Base-by-base conservation (phyloP, 2,113 vertebrate genomes). In the Bothrops jararaca region DNA sequence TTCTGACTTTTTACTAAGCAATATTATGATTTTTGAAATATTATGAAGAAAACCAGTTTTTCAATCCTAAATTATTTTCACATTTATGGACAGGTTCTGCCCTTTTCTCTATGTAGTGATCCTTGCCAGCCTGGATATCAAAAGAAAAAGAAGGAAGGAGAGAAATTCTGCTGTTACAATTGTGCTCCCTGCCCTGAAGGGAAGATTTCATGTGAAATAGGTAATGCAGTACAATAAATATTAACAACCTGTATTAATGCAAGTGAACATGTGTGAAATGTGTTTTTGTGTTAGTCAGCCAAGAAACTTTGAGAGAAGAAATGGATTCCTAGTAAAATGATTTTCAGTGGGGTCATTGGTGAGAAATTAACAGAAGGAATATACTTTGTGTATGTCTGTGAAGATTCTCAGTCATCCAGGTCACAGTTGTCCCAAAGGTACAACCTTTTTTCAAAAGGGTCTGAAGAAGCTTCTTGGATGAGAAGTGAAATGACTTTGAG, bases 71-170 rank as follows among this genome's bases (percentile, higher is more conserved):
- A 53, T 11, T 23, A 24, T 23, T 54, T 26, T 56, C 50, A 18
- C 23, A 12, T 80, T 85, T 56, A 23, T 56, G 5, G 22, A 56
- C 42, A 91, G 90, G n/a, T 26, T 13, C 50, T 8, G 58, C 88
- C 56, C 34, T 39, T 60, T 45, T 89, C 56, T 57, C 34, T 60
- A 23, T 89, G 88, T 42, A 89, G 23, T 42, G 24, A 89, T 24
- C 45, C 11, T 26, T 89, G 88, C 34, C 88, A 45, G 10, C 88
- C 88, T 7, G 88, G 88, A 26, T 12, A 45, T 6, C 56, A 26
- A 58, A 89, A 89, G 88, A 56, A 89, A 42, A 89, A 58, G 88
- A 88, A n/a, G 15, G 86, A 88, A 88, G 86, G 86, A 39, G 26
- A 53, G 13, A 88, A 88, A 52, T 88, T 88, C 8, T 88, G 52